Base-by-base conservation (phyloP, 2,888 invertebrate species). In the Lysandra coridon region DNA sequence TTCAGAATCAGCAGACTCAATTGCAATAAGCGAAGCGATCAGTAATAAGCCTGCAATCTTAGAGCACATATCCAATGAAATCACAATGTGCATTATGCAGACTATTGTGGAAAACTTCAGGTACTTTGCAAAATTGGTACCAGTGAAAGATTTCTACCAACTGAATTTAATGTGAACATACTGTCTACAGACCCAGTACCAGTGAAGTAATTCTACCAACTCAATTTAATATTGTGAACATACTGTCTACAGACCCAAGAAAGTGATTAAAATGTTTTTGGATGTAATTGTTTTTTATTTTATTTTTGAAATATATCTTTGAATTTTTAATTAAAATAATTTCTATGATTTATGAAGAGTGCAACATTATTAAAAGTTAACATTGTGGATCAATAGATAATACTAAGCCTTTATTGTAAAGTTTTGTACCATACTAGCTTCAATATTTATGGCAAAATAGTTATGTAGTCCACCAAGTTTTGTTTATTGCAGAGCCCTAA, bases 101-200 rank as follows among this genome's bases (percentile, higher is more conserved):
- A 81, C 87, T 5, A 84, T 94, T n/a, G 85, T 94, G 1, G 93
- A 94, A 79, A 94, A 94, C 82, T 90, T 93, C 81, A 89, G 92
- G 87, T 82, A 90, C 75, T 94, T 94, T 83, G 87, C 90, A 2
- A 86, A 84, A 78, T 87, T 83, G 80, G 88, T 93, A 75, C 92
- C 94, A 78, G 88, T 92, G 23, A 92, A 87, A 83, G 85, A 91
- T 81, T 94, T 91, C 84, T 94, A 94, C 30, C 2, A 49, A 57
- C 69, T 44, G 14, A 53, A 73, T 44, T n/a, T 30, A 44, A 78
- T 62, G 14, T 73, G 73, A 78, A 49, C 7, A 44, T 14, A 57
- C 57, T 57, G 17, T 17, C 57, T 4, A 17, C 57, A 57, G 57
- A 57, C 17, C 4, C 14, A 57, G 88, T 93, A 76, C 92, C 93